Conservation (phyloP, 2,888 invertebrate species). For the Corbicula japonica region DNA sequence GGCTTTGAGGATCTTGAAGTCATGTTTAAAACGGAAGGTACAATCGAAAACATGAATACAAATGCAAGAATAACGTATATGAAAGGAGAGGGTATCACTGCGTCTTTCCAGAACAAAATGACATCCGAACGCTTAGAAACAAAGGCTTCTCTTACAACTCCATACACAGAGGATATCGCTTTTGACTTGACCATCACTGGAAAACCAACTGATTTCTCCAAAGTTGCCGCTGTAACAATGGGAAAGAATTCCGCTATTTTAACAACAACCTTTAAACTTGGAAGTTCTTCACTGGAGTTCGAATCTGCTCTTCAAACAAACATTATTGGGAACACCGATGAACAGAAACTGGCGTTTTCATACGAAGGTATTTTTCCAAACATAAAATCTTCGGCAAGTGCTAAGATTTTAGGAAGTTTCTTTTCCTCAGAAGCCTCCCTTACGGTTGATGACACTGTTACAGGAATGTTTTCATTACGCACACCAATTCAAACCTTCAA, state of each 20-base stretch:
- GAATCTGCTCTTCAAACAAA: conserved; percentile 31
- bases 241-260: conserved; percentile 22
- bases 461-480: conserved; percentile 24
- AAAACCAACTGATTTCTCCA: conserved; percentile 23
- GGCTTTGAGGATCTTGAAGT: conserved; percentile 35
- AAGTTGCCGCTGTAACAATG: conserved; percentile 8
- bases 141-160: conserved; percentile 35
- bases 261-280: conserved; percentile 17
- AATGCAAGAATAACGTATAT: conserved; percentile 16
- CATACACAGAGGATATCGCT: conserved; percentile 43
- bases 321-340: conserved; percentile 31
- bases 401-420: conserved; percentile 29
- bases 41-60: conserved; percentile 15
- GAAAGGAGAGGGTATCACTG: conserved; percentile 19
- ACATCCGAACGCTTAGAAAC: conserved; percentile 20
- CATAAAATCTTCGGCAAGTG: conserved; percentile 23
- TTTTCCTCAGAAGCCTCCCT: conserved; percentile 37
- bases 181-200: conserved; percentile 40
- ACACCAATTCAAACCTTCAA: conserved; percentile 27
- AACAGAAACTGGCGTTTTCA: conserved; percentile 16
- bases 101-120: conserved; percentile 26
- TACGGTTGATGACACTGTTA: conserved; percentile 11
- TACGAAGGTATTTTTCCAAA: conserved; percentile 16
- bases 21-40: conserved; percentile 12
- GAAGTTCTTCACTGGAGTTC: neutral